Conservation (phyloP, 2,888 invertebrate species). For the Craniophora ligustri region DNA sequence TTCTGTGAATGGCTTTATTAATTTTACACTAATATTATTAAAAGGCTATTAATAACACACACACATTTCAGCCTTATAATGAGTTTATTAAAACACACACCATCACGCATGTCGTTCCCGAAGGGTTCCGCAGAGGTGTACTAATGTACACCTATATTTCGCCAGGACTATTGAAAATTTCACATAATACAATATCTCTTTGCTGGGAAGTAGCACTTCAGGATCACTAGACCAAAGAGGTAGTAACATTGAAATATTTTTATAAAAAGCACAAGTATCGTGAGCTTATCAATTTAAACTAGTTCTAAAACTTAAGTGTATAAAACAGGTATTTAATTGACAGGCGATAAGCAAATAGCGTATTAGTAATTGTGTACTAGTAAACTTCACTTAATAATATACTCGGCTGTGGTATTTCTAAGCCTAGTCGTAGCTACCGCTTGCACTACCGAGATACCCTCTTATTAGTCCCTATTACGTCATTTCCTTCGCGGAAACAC, state of each 20-base stretch:
- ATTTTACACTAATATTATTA: not conserved
- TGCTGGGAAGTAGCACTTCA: no score
- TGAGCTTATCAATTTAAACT: not conserved
- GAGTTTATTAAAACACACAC: no score
- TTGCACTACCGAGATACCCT: conserved; percentile 7
- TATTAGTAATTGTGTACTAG: conserved; percentile 10
- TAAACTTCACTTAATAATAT: conserved; percentile 25
- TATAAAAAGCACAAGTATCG: not conserved
- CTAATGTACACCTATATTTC: no score
- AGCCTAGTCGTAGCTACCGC: not conserved
- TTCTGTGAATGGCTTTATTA: not conserved
- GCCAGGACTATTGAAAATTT: no score
- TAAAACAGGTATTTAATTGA: conserved; percentile 21
- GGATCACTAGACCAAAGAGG: no score
- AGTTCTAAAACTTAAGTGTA: not conserved
- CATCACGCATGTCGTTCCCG: no score
- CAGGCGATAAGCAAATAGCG: conserved; percentile 23
- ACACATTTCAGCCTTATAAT: no score
- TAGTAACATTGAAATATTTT: no score
- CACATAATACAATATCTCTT: no score
- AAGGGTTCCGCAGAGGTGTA: no score
- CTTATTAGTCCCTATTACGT: conserved; percentile 30
- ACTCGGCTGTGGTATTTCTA: conserved; percentile 23
- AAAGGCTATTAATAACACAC: not conserved
- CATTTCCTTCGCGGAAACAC: conserved; percentile 20